Evolutionary conservation across 92 coral and sea anemone genomes (phyloP), one percentile per base, ranked within the genome.

Genomic region (Epizoanthus stellaris): DNA sequence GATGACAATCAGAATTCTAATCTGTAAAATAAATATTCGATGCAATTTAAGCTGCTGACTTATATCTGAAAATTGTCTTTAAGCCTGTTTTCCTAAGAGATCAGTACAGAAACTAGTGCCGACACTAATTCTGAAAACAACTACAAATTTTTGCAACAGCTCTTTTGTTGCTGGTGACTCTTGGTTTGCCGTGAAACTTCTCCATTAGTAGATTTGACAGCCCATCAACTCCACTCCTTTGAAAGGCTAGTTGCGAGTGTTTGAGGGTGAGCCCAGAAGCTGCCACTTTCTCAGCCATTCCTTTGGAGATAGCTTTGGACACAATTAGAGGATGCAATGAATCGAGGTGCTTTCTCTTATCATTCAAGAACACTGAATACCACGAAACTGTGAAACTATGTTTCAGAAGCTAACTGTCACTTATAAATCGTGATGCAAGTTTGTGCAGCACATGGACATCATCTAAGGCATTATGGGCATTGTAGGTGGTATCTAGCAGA

Each of bases 331-430:
- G n/a, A n/a, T n/a, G n/a, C n/a, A n/a, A n/a, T n/a, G n/a, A n/a
- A n/a, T n/a, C n/a, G n/a, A n/a, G n/a, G n/a, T n/a, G n/a, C n/a
- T n/a, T n/a, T n/a, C n/a, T n/a, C n/a, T n/a, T n/a, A n/a, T n/a
- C n/a, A n/a, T n/a, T n/a, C n/a, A n/a, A n/a, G n/a, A n/a, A n/a
- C n/a, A n/a, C n/a, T n/a, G n/a, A n/a, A n/a, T n/a, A 58, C 93
- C 88, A 90, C 2, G 90, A 67, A 25, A 90, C 56, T 30, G 86
- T 87, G 66, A 90, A 90, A 60, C 93, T 87, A 75, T 90, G 93
- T 34, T 90, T 87, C 11, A 86, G 76, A 49, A 90, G 67, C 23
- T 69, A 56, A 43, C 70, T 76, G 20, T 82, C 79, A 68, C 76
- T 81, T 57, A 90, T 53, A 70, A 86, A 86, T 60, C 82, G 57